Percentiles rank a stretch among this genome's conserved stretches.
Evolutionary conservation across 2,797 vertebrate genomes (phyloP).

Genomic region (Triplophysa bombifrons): DNA sequence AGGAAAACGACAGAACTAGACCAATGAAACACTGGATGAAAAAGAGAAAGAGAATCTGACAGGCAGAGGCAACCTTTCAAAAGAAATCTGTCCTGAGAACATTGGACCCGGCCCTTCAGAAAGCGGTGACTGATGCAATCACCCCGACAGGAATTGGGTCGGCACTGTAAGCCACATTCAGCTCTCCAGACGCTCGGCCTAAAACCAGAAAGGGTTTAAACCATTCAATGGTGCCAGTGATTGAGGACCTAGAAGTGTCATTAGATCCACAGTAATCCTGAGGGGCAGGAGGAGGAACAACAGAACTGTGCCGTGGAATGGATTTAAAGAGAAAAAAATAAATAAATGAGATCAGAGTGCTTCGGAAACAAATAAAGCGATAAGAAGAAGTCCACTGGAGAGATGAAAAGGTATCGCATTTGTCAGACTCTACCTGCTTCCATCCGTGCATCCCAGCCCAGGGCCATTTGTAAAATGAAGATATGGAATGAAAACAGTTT

Average conservation of each 20-base stretch:
- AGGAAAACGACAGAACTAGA: conserved; percentile 6
- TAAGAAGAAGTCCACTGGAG: conserved; percentile 21
- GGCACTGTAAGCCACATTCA: conserved; percentile 69
- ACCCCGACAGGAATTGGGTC: conserved; percentile 74
- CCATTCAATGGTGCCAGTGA: conserved; percentile 66
- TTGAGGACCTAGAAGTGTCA: conserved; percentile 64
- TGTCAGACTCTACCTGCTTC: conserved; percentile 32
- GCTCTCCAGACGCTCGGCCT: conserved; percentile 73
- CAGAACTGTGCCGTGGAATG: conserved; percentile 37
- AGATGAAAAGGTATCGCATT: conserved; percentile 39
- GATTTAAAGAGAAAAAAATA: conserved; percentile 24
- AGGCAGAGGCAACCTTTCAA: conserved; percentile 67
- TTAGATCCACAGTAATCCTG: conserved; percentile 58
- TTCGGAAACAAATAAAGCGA: conserved; percentile 51
- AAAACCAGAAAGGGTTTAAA: conserved; percentile 72
- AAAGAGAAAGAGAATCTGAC: conserved; percentile 39
- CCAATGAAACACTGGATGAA: conserved; percentile 7
- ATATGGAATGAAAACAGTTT: conserved; percentile 27
- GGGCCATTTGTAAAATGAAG: conserved; percentile 1
- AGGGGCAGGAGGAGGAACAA: conserved; percentile 44
- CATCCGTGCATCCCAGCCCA: conserved; percentile 4
- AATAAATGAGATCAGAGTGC: conserved; percentile 47
- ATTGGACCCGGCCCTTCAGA: conserved; percentile 75
- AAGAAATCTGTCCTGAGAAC: conserved; percentile 77
- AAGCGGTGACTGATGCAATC: conserved; percentile 75